Conservation (phyloP, 1,140 invertebrate genomes). For the Drosophila suzukii region DNA sequence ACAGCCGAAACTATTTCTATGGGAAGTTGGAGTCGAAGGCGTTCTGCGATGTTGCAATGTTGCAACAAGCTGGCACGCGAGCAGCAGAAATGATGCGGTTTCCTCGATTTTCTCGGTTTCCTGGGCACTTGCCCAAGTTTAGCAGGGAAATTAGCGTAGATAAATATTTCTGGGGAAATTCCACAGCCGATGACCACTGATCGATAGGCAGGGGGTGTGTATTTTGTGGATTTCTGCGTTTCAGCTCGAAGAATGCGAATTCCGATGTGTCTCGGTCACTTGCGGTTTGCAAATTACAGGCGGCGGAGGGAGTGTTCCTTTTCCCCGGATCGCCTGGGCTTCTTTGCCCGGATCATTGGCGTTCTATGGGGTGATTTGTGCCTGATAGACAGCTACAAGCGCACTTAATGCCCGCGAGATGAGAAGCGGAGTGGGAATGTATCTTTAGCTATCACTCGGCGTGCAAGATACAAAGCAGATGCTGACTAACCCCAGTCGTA, state of each 20-base stretch:
- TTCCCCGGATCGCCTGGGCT: constrained; percentile 4
- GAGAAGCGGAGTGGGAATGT: constrained; percentile 28
- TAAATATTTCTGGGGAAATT: constrained; percentile 75
- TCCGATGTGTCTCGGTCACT: constrained; percentile 38
- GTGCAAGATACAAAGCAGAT: constrained; percentile 73
- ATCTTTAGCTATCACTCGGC: constrained; percentile 44
- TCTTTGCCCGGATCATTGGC: constrained; percentile 23
- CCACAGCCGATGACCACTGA: constrained; percentile 57
- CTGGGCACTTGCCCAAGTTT: constrained; percentile 62
- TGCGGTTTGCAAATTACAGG: constrained; percentile 48
- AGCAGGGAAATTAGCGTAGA: constrained; percentile 78
- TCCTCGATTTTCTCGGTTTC: constrained; percentile 62
- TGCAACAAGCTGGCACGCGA: constrained; percentile 70
- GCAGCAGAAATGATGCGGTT: constrained; percentile 59
- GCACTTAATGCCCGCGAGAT: constrained; percentile 63
- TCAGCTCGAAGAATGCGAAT: constrained; percentile 27
- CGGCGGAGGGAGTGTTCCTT: not conserved
- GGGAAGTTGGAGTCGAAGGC: constrained; percentile 64
- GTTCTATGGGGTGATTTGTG: constrained; percentile 43
- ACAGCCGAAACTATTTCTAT: constrained; percentile 49
- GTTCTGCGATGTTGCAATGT: constrained; percentile 35
- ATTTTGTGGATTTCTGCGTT: constrained; percentile 28
- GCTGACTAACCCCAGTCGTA: constrained; percentile 35
- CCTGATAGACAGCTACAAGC: constrained; percentile 66
- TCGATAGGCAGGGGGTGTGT: constrained; percentile 20